Conservation (phyloP, 2,113 vertebrate genomes). For the Arenaria interpres region DNA sequence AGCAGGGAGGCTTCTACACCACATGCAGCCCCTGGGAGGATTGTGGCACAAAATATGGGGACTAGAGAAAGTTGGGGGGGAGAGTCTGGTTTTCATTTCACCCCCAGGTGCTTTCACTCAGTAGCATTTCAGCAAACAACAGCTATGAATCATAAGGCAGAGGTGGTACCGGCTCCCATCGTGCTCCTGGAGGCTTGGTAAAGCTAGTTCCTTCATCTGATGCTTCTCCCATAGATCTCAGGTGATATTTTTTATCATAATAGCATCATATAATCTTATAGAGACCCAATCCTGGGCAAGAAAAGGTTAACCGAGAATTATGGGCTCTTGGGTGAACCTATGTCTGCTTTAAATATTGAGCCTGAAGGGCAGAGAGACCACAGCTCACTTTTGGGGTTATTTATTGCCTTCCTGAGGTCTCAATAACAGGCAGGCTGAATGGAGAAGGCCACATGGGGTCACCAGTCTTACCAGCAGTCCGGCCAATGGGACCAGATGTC, state of each 20-base stretch:
- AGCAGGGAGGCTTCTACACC: background rate
- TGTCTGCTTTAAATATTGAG: background rate
- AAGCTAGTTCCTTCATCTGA: background rate
- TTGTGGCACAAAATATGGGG: background rate
- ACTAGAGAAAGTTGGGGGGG: background rate
- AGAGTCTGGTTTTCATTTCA: background rate
- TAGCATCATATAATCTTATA: background rate
- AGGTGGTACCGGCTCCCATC: accelerated
- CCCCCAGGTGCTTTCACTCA: background rate
- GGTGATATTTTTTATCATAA: background rate
- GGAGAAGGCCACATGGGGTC: background rate
- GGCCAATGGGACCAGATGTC: background rate
- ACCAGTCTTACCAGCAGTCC: background rate
- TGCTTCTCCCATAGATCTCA: background rate
- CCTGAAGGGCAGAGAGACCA: background rate
- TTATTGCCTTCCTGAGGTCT: background rate
- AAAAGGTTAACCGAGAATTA: background rate
- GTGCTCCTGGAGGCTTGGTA: background rate
- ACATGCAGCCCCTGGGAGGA: accelerated
- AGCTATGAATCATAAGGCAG: background rate
- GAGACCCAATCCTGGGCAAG: background rate
- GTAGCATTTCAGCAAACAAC: background rate
- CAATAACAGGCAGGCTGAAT: background rate
- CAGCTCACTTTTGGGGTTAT: background rate
- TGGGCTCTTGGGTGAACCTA: background rate